Base-by-base conservation (phyloP, 2,888 invertebrate species). In the Onchidella celtica region DNA sequence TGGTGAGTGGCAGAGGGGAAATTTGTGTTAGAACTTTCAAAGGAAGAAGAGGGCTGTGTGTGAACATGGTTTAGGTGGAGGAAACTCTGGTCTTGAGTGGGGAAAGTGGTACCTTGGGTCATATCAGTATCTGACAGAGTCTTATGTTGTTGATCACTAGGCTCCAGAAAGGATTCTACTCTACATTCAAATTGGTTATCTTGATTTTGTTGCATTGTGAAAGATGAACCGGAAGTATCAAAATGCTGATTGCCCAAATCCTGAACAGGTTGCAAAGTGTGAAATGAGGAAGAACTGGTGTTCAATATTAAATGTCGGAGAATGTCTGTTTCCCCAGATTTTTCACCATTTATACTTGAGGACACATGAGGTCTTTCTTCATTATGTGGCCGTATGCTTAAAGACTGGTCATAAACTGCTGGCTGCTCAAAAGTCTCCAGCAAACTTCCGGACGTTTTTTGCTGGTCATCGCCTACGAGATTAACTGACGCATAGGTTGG, bases 261-360 rank as follows among this genome's bases (percentile, higher is more conserved):
- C 36, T 77, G 63, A 34, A 38, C 78, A 38, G 69, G 61, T 34
- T 59, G 69, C 27, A 70, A 27, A 17, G 78, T 66, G 9, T 69
- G 70, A 27, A 69, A 61, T n/a, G 78, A 69, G 36, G 69, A 59
- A 21, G 47, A 63, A 40, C 61, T 69, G 11, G 79, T 80, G 59
- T 73, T 80, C 59, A 74, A 38, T 9, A 80, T 80, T 14, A 80
- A 57, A 66, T 80, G 79, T 21, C 79, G 79, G 14, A 80, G 73
- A 55, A 80, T 80, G 38, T 80, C 73, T 36, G 79, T 74, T 24
- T 80, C 79, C n/a, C 65, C 36, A 9, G 73, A 80, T 17, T 80
- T 80, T 36, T 66, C 77, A 9, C 55, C 36, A 24, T 34, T 34
- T 36, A 77, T 66, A 29, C 57, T 66, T 3, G 74, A 63, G 1